Conservation (phyloP, 2,113 vertebrate species). For the Daubentonia madagascariensis region DNA sequence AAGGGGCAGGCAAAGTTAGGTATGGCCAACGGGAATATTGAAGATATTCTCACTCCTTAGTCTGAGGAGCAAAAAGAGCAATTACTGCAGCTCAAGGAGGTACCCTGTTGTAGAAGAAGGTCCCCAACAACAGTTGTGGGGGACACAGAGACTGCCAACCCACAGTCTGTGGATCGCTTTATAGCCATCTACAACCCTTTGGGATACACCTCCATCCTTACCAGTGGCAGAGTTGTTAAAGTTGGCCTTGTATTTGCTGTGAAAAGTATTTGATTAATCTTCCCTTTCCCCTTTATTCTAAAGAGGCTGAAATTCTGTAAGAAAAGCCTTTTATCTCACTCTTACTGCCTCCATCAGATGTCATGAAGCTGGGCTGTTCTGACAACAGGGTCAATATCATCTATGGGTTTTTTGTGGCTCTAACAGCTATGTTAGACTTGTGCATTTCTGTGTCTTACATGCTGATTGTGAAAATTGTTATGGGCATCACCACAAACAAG, state of each 20-base stretch:
- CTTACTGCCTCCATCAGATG: conserved; percentile 18
- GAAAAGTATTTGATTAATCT: neutral
- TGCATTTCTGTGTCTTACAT: neutral
- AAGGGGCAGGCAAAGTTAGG: neutral
- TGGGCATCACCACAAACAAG: neutral
- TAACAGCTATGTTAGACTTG: neutral
- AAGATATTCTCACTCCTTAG: neutral
- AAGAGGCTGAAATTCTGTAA: neutral
- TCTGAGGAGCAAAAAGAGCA: neutral
- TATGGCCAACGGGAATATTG: neutral
- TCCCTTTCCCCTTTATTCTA: neutral
- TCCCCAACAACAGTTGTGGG: neutral
- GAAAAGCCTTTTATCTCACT: neutral
- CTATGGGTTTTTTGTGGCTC: neutral
- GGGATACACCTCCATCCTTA: neutral
- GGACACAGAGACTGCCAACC: neutral
- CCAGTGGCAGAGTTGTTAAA: neutral
- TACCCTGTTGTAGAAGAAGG: neutral
- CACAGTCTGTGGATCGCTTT: neutral
- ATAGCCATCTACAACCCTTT: neutral
- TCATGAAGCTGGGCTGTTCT: conserved; percentile 35
- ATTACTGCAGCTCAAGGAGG: neutral
- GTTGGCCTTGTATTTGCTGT: neutral
- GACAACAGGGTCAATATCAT: neutral
- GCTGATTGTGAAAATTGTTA: neutral